Conservation (phyloP, 2,888 invertebrate species). For the Campoplex capitator region DNA sequence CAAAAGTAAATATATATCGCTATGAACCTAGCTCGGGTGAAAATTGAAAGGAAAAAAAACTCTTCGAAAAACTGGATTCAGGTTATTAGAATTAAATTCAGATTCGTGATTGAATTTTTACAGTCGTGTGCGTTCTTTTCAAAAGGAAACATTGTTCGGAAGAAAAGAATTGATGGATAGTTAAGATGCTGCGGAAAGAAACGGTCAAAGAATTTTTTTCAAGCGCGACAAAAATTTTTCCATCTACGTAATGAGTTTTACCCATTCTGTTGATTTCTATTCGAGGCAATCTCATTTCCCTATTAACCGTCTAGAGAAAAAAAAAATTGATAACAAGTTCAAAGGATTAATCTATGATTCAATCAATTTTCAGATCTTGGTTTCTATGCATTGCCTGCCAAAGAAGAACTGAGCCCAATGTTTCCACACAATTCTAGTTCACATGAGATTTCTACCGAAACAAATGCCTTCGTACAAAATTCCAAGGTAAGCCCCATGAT, state of each 20-base stretch:
- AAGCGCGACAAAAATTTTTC: background rate
- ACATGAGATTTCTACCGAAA: constrained; percentile 86
- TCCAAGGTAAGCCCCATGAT: constrained; percentile 81
- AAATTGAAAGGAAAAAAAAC: too few relatives aligned
- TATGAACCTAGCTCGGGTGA: too few relatives aligned
- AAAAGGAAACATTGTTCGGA: background rate
- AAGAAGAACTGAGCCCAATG: constrained; percentile 86
- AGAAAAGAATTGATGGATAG: background rate
- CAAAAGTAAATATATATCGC: too few relatives aligned
- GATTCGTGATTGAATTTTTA: background rate
- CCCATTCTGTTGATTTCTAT: background rate
- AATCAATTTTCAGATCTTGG: constrained; percentile 83
- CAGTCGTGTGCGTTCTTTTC: background rate
- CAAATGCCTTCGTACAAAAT: constrained; percentile 86
- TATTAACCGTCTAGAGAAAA: background rate
- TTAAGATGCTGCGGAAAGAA: background rate
- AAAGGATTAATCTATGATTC: constrained; percentile 51
- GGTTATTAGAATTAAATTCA: background rate
- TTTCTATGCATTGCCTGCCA: constrained; percentile 86
- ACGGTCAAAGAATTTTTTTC: background rate
- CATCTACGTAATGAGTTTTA: background rate
- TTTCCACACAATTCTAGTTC: constrained; percentile 86
- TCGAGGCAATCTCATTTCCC: background rate
- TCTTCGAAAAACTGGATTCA: too few relatives aligned
- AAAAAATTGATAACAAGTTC: background rate